Conservation (phyloP, 1,140 invertebrate genomes). For the Lineus longissimus region DNA sequence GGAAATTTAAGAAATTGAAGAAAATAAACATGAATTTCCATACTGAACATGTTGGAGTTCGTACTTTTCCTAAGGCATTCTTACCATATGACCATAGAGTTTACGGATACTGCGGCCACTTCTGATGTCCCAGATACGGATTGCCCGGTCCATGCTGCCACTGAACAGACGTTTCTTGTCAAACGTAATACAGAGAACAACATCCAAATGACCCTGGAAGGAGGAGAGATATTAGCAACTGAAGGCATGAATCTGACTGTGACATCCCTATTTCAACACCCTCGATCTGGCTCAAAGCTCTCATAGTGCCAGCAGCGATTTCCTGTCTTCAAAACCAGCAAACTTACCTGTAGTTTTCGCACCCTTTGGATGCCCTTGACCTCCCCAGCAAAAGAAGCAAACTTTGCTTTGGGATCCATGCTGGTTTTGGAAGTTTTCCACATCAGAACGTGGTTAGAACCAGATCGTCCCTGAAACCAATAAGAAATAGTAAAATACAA, state of each 20-base stretch:
- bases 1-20: too few relatives aligned
- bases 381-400: constrained; percentile 30
- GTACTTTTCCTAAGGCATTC: neutral
- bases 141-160: constrained; percentile 36
- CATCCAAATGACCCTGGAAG: constrained; percentile 41
- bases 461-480: neutral
- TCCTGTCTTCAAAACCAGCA: too few relatives aligned
- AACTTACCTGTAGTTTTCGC: constrained; percentile 37
- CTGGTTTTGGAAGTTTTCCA: constrained; percentile 2
- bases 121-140: constrained; percentile 46
- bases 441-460: neutral
- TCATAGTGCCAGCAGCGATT: neutral
- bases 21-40: too few relatives aligned
- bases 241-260: neutral
- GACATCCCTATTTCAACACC: neutral
- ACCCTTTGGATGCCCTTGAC: constrained; percentile 36
- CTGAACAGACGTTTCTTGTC: constrained; percentile 40
- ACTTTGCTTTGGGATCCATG: neutral
- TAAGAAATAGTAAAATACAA: neutral
- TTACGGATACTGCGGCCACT: constrained; percentile 46
- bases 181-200: constrained; percentile 38
- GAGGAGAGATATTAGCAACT: neutral
- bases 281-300: too few relatives aligned
- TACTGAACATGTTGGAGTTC: too few relatives aligned
- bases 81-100: constrained; percentile 46